Evolutionary conservation across 2,797 vertebrate genomes (phyloP).

Genomic region (Geotrypetes seraphini): DNA sequence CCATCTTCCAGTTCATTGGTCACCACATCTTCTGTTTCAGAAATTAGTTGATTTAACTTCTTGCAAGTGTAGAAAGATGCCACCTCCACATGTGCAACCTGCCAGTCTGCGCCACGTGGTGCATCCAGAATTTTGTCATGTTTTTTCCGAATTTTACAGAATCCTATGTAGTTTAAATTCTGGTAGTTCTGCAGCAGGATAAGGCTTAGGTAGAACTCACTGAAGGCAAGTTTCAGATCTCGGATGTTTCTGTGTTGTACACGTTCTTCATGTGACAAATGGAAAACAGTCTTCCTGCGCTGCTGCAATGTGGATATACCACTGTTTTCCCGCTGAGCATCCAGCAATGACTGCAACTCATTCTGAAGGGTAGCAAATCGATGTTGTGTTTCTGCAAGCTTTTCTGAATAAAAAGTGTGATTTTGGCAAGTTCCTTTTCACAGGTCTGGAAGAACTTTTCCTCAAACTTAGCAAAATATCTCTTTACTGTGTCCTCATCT

Average conservation of each 20-base stretch:
- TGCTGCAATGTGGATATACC: conserved; percentile 71
- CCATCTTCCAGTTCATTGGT: conserved; percentile 93
- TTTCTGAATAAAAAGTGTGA: conserved; percentile 97
- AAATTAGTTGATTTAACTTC: conserved; percentile 96
- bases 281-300: conserved; percentile 81
- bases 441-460: conserved; percentile 95
- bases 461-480: conserved; percentile 94
- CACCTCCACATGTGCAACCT: conserved; percentile 89
- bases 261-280: conserved; percentile 85
- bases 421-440: conserved; percentile 95
- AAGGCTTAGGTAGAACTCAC: conserved; percentile 95
- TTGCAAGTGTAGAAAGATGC: conserved; percentile 97
- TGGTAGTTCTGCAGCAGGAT: conserved; percentile 91
- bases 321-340: conserved; percentile 83
- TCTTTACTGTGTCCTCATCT: conserved; percentile 87
- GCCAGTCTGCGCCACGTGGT: conserved; percentile 81
- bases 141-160: conserved; percentile 97
- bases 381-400: conserved; percentile 91
- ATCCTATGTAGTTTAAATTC: conserved; percentile 98
- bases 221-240: conserved; percentile 93
- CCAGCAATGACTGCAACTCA: conserved; percentile 90
- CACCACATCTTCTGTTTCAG: conserved; percentile 93
- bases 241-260: conserved; percentile 91
- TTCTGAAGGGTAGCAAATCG: conserved; percentile 91
- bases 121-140: conserved; percentile 98